Evolutionary conservation across 2,113 vertebrate species (phyloP).

Genomic region (Megaleporinus macrocephalus): DNA sequence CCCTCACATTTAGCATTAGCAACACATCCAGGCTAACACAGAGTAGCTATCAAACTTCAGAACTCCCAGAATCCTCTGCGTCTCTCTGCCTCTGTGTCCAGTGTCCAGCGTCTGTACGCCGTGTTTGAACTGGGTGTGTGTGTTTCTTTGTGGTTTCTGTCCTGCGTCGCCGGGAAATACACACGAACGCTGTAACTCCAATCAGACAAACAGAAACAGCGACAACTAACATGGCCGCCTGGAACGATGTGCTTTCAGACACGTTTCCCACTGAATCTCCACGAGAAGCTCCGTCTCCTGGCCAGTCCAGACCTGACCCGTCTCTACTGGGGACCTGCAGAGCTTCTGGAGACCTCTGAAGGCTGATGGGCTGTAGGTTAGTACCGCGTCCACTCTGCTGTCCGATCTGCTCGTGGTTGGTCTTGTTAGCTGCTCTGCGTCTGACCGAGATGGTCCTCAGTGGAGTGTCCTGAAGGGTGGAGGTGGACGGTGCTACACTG

Average conservation of each 20-base stretch:
- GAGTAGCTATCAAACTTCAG: too few species aligned
- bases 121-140: too few species aligned
- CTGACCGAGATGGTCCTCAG: too few species aligned
- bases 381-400: conserved; percentile 56
- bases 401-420: conserved; percentile 32
- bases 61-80: too few species aligned
- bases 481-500: too few species aligned
- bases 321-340: not conserved
- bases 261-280: not conserved
- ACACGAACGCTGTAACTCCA: not conserved
- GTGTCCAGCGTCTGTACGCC: too few species aligned
- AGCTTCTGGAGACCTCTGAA: not conserved
- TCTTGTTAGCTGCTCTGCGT: too few species aligned
- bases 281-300: not conserved
- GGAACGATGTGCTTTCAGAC: not conserved
- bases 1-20: too few species aligned
- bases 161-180: not conserved
- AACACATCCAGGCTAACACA: too few species aligned
- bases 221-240: not conserved
- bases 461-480: too few species aligned
- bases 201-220: not conserved
- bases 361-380: conserved; percentile 52
- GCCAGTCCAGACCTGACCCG: not conserved
- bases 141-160: not conserved
- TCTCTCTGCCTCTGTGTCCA: not conserved